Percentiles rank a stretch among this genome's conserved stretches.
phyloP scores from a whole-genome alignment of 2,888 invertebrate species.

The Cheilosia pagana region DNA sequence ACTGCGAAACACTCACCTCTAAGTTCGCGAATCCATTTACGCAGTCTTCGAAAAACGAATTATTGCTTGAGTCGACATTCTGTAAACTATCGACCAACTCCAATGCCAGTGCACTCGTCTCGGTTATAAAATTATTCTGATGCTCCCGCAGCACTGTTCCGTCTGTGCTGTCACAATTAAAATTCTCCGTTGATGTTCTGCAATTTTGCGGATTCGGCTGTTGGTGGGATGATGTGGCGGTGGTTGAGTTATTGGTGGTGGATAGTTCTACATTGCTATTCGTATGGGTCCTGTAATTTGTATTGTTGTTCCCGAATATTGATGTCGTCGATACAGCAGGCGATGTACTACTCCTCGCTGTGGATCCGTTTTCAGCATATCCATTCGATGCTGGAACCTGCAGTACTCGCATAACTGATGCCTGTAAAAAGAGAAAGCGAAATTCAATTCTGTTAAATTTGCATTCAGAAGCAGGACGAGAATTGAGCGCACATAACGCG shows the following conservation, averaged over 20 bases:
- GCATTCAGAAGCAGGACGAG: constrained; percentile 48
- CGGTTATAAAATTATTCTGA: constrained; percentile 64
- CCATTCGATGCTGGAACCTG: constrained; percentile 66
- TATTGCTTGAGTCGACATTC: constrained; percentile 62
- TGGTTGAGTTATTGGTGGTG: constrained; percentile 40
- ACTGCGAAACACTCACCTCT: constrained; percentile 54
- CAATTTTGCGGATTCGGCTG: constrained; percentile 60
- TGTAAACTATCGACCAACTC: constrained; percentile 57
- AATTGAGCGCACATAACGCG: constrained; percentile 16
- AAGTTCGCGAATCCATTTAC: constrained; percentile 67
- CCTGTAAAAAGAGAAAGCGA: constrained; percentile 33
- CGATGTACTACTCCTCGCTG: constrained; percentile 29
- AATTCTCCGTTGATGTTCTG: constrained; percentile 52
- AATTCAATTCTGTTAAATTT: constrained; percentile 51
- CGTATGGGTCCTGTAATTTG: constrained; percentile 58
- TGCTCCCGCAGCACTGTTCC: constrained; percentile 25
- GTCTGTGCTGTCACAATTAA: constrained; percentile 40
- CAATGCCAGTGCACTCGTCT: constrained; percentile 33
- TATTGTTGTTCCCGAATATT: constrained; percentile 69
- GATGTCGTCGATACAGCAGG: constrained; percentile 25
- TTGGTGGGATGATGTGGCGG: constrained; percentile 62
- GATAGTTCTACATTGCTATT: constrained; percentile 51
- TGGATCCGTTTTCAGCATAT: constrained; percentile 63
- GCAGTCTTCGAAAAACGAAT: constrained; percentile 72
- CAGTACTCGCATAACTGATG: constrained; percentile 72